Conservation (phyloP, 2,113 vertebrate genomes). For the Psettodes erumei region DNA sequence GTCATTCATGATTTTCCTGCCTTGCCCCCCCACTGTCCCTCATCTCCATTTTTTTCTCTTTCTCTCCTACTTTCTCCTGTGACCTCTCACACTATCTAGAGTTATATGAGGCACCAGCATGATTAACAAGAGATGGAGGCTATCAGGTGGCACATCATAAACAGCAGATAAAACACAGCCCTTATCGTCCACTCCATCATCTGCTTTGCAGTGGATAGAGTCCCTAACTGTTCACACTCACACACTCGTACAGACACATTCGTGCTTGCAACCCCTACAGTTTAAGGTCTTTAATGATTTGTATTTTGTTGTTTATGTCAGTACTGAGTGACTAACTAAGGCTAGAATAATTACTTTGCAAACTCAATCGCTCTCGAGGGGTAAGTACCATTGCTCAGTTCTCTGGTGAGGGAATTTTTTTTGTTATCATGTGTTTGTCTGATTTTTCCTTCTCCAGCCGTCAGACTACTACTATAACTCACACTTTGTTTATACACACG, state of each 20-base stretch:
- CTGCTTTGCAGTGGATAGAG: slow-evolving; percentile 33
- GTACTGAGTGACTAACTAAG: slow-evolving; percentile 50
- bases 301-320: slow-evolving; percentile 36
- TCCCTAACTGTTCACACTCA: neutral
- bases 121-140: slow-evolving; percentile 48
- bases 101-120: slow-evolving; percentile 33
- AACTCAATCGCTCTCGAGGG: slow-evolving; percentile 46
- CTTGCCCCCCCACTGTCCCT: neutral
- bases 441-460: slow-evolving; percentile 23
- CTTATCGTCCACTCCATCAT: slow-evolving; percentile 36
- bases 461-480: slow-evolving; percentile 43
- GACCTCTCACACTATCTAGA: slow-evolving; percentile 12
- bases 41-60: slow-evolving; percentile 1
- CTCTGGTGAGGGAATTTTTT: slow-evolving; percentile 7
- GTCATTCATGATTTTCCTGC: slow-evolving; percentile 42
- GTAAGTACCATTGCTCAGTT: slow-evolving; percentile 10
- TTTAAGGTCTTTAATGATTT: slow-evolving; percentile 19
- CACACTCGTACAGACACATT: neutral
- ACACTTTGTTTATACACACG: slow-evolving; percentile 52
- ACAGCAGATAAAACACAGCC: slow-evolving; percentile 61
- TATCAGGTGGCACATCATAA: slow-evolving; percentile 68
- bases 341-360: slow-evolving; percentile 37
- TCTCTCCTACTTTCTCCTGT: slow-evolving; percentile 12
- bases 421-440: slow-evolving; percentile 15
- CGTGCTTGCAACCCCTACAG: slow-evolving; percentile 4